Base-by-base conservation (phyloP, 1,140 invertebrate genomes). In the Microplitis mediator region DNA sequence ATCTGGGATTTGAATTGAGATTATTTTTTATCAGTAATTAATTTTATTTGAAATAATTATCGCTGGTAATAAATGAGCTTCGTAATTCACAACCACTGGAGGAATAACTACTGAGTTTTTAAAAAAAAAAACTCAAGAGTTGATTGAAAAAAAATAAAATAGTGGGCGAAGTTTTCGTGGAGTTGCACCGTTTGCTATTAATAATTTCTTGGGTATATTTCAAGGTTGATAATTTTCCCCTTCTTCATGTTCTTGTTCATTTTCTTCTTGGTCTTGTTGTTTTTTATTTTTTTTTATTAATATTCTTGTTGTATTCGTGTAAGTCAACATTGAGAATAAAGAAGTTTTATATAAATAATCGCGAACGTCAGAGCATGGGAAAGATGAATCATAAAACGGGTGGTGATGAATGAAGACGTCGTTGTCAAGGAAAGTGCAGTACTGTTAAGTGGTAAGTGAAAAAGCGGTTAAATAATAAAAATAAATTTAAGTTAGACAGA, bases 161-260 rank as follows among this genome's bases (percentile, higher is more conserved):
- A 34, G 65, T 54, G 34, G 65, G 51, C 65, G 50, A 39, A 39
- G 13, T 64, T 64, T 64, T 64, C 36, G 36, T 64, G 36, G 62
- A 64, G 35, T 50, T 11, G 65, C 39, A 45, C 31, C 50, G 23
- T 54, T 67, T 54, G 52, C 65, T 67, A 67, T 67, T 67, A 67
- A 67, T 67, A 67, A 67, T 54, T 39, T 35, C 13, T 52, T 50
- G 65, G 31, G 50, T 66, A 54, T 67, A 67, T 67, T 67, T 67
- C 65, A 67, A 67, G 65, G 65, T 67, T 54, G 13, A 62, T 35
- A 62, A 67, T 13, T n/a, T 45, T 50, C 62, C 16, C 45, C 39
- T 14, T 64, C 14, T 67, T 51, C 8, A 54, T 51, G 23, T 52
- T 31, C 9, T 51, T 67, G n/a, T n/a, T 62, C 9, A 35, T 35